Base-by-base conservation (phyloP, 2,113 vertebrate genomes). In the Girardinichthys multiradiatus region DNA sequence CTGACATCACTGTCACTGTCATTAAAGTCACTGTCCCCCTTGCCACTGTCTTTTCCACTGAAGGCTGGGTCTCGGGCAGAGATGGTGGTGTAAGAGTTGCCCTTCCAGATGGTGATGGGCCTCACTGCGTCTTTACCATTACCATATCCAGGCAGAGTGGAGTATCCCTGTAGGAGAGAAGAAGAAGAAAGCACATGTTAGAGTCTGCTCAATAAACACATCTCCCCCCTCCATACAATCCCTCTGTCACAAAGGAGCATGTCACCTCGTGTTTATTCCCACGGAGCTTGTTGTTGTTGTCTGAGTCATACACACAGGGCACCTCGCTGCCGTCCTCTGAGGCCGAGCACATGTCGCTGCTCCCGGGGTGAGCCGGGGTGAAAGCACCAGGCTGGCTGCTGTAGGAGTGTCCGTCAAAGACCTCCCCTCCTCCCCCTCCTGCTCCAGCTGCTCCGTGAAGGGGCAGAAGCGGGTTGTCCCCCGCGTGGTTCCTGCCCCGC, bases 1-100 rank as follows among this genome's bases (percentile, higher is more conserved):
- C 98, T 99, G 84, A 98, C 95, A 80, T 99, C 98, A 0, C 97
- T 98, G 78, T 99, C 98, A 0, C 98, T 99, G 94, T 99, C 97
- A 0, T 98, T 99, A 90, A 98, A 99, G 92, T 99, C 98, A 4
- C 98, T 99, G 93, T 99, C 97, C 0, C 98, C 98, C 89, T 99
- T 98, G 39, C 97, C 97, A 0, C 97, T 99, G 91, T 99, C 98
- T 90, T 99, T 99, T 72, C 97, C 97, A 1, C 98, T 99, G 91
- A 99, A 98, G 71, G 96, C 96, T 0, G 94, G 96, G 85, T 98
- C 97, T 61, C 96, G 87, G 57, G 96, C 96, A 0, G 97, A 96
- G 83, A 98, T 97, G 65, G 96, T 97, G 79, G 97, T 97, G 87
- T 97, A 98, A 0, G 97, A 96, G 66, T 98, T 97, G 0, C 97